Evolutionary conservation across 2,888 invertebrate species (phyloP), one percentile per base, ranked within the genome.

Genomic region (Thecocarcelia acutangulata): DNA sequence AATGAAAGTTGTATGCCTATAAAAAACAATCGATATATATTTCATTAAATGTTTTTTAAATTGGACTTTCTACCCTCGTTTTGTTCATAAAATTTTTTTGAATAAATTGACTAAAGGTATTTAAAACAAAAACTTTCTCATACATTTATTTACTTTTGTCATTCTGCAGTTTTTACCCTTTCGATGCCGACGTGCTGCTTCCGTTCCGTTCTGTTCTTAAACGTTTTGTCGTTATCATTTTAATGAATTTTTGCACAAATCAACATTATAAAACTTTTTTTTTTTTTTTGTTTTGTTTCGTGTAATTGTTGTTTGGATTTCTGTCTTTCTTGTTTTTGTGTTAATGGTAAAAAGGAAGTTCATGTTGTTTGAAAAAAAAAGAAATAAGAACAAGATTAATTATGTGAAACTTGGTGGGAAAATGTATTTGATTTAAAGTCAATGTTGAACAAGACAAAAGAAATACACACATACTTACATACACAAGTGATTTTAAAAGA

Each of bases 351-450:
- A 81, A 77, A 81, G 81, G 81, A 81, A 81, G 76, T 81, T 73
- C 81, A 77, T 69, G 81, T 73, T 73, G 76, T 63, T 81, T 48
- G 56, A 12, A 12, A 70, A 48, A 58, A 52, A 48, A 15, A 59
- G 56, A 48, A 37, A 72, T 12, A 44, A 5, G 12, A 63, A 24
- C 13, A 37, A 73, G 74, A 70, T 74, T 82, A 77, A 82, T 82
- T 78, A 78, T 74, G 82, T 19, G 78, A 78, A 74, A 66, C 64
- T 52, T 70, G 68, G 82, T 82, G 82, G 78, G 82, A 82, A 82
- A 77, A 72, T 76, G n/a, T 44, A 15, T 56, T 42, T 72, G 40
- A 61, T 42, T 42, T 72, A 13, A 50, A 24, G 24, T 59, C 50
- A 11, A 70, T 37, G 46, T 21, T 48, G 37, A 48, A 21, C 37